These are phyloP conservation scores for Crossocerus cetratus DNA, from an alignment of 2,888 invertebrate species.

Conservation along the genomic window DNA sequence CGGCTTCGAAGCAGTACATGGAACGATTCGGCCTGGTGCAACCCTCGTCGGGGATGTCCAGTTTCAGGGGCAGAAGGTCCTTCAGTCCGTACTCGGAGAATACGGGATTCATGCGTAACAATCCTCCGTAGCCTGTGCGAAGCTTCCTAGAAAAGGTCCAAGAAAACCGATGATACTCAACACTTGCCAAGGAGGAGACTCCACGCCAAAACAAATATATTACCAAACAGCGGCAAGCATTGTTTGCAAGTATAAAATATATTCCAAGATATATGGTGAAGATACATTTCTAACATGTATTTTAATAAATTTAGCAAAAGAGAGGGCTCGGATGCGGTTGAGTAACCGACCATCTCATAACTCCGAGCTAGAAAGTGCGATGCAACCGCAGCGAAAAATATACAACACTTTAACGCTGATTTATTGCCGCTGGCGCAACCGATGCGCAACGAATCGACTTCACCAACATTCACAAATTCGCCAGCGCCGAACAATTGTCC, in stretches of 20 bases:
- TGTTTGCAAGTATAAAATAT: too few species aligned
- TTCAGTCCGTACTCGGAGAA: conserved; percentile 92
- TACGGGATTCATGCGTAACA: conserved; percentile 92
- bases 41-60: conserved; percentile 94
- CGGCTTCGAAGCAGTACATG: conserved; percentile 95
- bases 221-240: too few species aligned
- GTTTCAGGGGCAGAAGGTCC: conserved; percentile 90
- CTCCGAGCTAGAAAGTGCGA: conserved; percentile 49
- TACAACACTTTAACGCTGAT: conserved; percentile 50
- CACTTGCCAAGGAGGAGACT: too few species aligned
- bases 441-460: conserved; percentile 2
- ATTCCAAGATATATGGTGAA: too few species aligned
- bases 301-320: too few species aligned
- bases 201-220: too few species aligned
- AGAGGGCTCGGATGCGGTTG: conserved; percentile 18
- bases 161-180: too few species aligned
- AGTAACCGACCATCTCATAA: conserved; percentile 41
- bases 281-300: too few species aligned
- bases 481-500: too few species aligned
- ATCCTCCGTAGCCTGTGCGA: conserved; percentile 88
- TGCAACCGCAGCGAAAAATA: conserved; percentile 42
- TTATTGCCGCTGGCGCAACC: conserved; percentile 54
- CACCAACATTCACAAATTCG: background rate
- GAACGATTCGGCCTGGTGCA: conserved; percentile 93
- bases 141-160: conserved; percentile 81